These are phyloP conservation scores for Drosophila antonietae DNA, from an alignment of 2,888 invertebrate species.

Conservation along the genomic window DNA sequence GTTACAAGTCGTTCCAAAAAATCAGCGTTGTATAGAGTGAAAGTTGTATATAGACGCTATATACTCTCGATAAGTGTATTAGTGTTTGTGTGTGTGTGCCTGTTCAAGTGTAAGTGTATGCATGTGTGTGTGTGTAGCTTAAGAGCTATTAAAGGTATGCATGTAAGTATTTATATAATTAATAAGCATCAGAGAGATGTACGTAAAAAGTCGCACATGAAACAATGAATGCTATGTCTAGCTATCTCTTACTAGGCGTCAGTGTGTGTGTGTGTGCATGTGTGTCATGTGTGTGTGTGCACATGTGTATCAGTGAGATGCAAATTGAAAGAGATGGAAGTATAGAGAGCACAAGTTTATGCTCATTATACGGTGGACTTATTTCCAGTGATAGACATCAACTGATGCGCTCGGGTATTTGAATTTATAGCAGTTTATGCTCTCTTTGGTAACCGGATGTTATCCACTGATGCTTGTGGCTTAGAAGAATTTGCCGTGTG, in stretches of 20 bases:
- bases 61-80: neutral
- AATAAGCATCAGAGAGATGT: conserved; percentile 22
- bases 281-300: neutral
- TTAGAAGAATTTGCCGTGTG: conserved; percentile 70
- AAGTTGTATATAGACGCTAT: conserved; percentile 14
- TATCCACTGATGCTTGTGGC: neutral
- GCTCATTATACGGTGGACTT: neutral
- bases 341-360: neutral
- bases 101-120: conserved; percentile 5
- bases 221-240: conserved; percentile 16
- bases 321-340: conserved; percentile 14
- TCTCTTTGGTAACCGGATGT: conserved; percentile 34
- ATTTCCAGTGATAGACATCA: neutral
- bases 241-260: neutral
- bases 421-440: neutral
- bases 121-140: conserved; percentile 23
- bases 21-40: conserved; percentile 20
- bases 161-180: conserved; percentile 25
- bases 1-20: conserved; percentile 35
- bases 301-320: neutral
- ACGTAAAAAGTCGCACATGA: conserved; percentile 34
- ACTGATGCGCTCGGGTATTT: neutral
- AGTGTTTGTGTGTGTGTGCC: conserved; percentile 6
- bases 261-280: neutral
- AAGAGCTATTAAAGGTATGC: conserved; percentile 20